Conservation (phyloP, 1,140 invertebrate species). For the Aplysia californica region DNA sequence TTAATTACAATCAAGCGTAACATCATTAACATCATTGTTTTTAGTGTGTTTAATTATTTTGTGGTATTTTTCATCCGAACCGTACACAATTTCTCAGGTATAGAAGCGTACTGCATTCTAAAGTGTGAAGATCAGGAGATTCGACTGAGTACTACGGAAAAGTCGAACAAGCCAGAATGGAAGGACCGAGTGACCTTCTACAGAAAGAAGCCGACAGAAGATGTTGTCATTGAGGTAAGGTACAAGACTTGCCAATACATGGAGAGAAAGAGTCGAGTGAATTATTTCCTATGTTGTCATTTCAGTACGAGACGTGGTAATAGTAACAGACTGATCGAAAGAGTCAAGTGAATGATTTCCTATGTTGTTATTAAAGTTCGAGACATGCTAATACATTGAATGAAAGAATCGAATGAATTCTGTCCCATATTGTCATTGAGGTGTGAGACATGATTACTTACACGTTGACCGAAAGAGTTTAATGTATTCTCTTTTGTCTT, state of each 20-base stretch:
- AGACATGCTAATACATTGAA: background rate
- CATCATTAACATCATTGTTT: too few relatives aligned
- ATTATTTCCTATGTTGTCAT: background rate
- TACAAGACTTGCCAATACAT: background rate
- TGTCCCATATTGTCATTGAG: too few relatives aligned
- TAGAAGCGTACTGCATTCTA: conserved; percentile 72
- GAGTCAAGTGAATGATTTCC: background rate
- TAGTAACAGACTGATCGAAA: background rate
- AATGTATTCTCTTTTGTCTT: too few relatives aligned
- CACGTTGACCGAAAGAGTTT: too few relatives aligned
- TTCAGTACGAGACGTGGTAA: background rate
- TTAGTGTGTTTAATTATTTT: background rate
- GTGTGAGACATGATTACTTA: too few relatives aligned
- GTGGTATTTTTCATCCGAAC: too few relatives aligned
- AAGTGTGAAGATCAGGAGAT: conserved; percentile 70
- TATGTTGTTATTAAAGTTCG: background rate
- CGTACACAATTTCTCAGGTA: too few relatives aligned
- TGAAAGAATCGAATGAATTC: too few relatives aligned
- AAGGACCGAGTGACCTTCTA: conserved; percentile 63
- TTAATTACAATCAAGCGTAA: too few relatives aligned
- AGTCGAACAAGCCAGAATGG: conserved; percentile 71
- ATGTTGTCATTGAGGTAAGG: conserved; percentile 62
- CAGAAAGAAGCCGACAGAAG: conserved; percentile 53
- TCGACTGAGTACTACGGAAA: conserved; percentile 62
- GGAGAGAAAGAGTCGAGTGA: background rate